phyloP scores from a whole-genome alignment of 2,113 vertebrate species.

The Notarius quadriscutis region DNA sequence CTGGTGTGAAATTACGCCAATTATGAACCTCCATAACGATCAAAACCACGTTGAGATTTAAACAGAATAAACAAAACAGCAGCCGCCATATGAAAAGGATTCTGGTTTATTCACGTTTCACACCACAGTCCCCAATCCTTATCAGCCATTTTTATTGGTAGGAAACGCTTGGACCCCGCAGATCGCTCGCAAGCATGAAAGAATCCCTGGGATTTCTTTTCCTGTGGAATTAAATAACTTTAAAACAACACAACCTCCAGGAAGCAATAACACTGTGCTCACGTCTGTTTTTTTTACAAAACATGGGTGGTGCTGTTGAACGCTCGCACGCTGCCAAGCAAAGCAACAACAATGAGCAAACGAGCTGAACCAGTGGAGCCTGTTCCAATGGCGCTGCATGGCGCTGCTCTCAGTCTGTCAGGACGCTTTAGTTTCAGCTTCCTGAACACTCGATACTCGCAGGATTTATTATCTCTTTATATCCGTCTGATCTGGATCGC shows the following conservation, averaged over 20 bases:
- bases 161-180: neutral
- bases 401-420: neutral
- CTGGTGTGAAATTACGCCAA: too few relatives aligned
- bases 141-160: neutral
- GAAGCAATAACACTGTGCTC: neutral
- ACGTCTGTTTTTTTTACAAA: neutral
- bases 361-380: constrained; percentile 65
- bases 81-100: too few relatives aligned
- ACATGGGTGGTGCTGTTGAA: neutral
- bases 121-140: neutral
- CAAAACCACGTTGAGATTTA: too few relatives aligned
- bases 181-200: neutral
- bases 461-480: neutral
- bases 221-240: neutral
- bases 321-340: neutral
- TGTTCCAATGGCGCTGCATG: constrained; percentile 41
- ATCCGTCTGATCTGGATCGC: neutral
- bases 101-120: too few relatives aligned
- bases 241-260: neutral
- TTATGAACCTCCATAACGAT: too few relatives aligned
- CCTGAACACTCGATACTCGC: neutral
- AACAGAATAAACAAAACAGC: too few relatives aligned
- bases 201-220: neutral
- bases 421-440: neutral
- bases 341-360: constrained; percentile 62